Percentiles rank a stretch among this genome's conserved stretches.
Evolutionary conservation across 2,113 vertebrate genomes (phyloP).

Genomic region (Callochromis pleurospilus): DNA sequence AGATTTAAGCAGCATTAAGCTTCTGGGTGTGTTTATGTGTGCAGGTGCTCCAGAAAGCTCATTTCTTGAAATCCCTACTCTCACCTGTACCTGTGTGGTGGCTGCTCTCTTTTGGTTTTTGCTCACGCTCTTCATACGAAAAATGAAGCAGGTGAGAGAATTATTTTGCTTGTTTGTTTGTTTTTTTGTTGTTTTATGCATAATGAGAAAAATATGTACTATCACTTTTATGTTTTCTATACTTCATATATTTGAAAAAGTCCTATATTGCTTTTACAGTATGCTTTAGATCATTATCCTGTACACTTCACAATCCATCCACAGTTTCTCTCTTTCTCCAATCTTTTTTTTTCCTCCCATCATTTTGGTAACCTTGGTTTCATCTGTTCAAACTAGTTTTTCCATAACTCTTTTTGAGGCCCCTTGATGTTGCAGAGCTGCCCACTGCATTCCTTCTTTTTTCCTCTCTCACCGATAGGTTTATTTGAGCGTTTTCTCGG

Average conservation of each 20-base stretch:
- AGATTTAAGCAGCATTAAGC: neutral
- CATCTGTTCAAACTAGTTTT: neutral
- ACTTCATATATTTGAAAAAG: neutral
- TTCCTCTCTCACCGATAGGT: neutral
- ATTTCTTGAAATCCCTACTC: conserved; percentile 83
- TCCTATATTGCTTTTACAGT: neutral
- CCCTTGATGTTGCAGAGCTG: neutral
- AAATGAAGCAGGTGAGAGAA: conserved; percentile 76
- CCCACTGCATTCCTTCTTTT: neutral
- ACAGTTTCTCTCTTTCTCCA: neutral
- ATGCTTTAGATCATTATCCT: neutral
- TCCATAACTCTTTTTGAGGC: neutral
- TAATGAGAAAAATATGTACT: neutral
- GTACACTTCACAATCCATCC: neutral
- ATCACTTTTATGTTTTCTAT: neutral
- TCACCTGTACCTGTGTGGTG: conserved; percentile 87
- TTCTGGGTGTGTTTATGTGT: neutral
- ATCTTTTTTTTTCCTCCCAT: neutral
- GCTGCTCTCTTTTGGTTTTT: conserved; percentile 89
- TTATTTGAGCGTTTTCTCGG: neutral
- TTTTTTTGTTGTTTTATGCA: neutral
- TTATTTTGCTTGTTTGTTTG: rapidly evolving
- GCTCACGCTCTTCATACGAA: conserved; percentile 88
- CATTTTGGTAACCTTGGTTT: neutral
- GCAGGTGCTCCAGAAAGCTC: conserved; percentile 77